A percentile compares a stretch with the other conserved stretches of the same genome.
phyloP scores from a whole-genome alignment of 2,113 vertebrate genomes.

The Blennius ocellaris region DNA sequence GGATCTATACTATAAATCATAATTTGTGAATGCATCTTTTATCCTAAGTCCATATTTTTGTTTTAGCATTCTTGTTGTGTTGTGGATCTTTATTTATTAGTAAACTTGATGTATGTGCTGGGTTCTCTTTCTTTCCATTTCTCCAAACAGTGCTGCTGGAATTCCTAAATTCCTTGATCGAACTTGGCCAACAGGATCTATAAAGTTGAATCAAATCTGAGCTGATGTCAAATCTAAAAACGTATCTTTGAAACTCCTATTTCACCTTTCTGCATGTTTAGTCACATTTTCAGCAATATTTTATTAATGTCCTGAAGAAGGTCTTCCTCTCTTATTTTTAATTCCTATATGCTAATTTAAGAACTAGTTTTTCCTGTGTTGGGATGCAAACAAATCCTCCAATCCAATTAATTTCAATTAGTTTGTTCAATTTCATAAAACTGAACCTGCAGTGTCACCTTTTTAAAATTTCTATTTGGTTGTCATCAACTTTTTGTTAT shows the following conservation, averaged over 20 bases:
- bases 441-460: not conserved
- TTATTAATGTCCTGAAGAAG: conserved; percentile 42
- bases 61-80: not conserved
- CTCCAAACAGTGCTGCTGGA: conserved; percentile 2
- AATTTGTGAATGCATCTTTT: no score
- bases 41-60: no score
- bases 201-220: no score
- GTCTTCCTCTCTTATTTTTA: not conserved
- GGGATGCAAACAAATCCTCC: conserved; percentile 19
- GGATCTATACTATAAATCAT: not conserved
- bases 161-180: no score
- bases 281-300: conserved; percentile 1
- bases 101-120: no score
- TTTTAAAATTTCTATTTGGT: not conserved
- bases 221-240: no score
- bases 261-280: conserved; percentile 14
- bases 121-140: no score
- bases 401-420: conserved; percentile 10
- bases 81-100: no score
- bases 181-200: no score
- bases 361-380: not conserved
- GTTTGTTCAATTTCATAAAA: not conserved
- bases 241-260: conserved; percentile 3
- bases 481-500: not conserved
- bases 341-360: conserved; percentile 10